Conservation (phyloP, 1,140 invertebrate genomes). For the Galleria mellonella region DNA sequence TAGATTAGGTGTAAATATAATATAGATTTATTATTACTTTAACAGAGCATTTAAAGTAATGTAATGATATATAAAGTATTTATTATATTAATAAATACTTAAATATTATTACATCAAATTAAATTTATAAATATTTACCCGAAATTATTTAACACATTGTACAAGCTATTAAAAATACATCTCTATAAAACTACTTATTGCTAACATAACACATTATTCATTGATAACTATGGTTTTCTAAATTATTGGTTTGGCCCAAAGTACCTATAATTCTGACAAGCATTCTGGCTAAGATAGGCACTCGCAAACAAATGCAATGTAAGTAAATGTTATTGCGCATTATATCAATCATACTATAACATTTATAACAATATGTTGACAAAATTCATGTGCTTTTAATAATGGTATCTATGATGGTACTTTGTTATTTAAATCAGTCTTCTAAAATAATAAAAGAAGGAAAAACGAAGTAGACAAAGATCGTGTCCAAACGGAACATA, state of each 20-base stretch:
- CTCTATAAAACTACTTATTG: conserved; percentile 26
- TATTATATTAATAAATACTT: too few relatives aligned
- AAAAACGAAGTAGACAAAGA: background rate
- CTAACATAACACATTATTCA: conserved; percentile 25
- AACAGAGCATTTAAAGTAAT: too few relatives aligned
- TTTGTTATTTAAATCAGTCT: conserved; percentile 19
- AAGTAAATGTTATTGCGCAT: background rate
- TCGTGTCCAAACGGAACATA: background rate
- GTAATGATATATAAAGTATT: too few relatives aligned
- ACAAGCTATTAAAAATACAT: conserved; percentile 17
- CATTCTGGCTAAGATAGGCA: conserved; percentile 23
- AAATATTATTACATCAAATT: too few relatives aligned
- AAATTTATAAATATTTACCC: too few relatives aligned
- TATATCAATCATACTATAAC: too few relatives aligned
- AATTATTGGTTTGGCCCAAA: conserved; percentile 5
- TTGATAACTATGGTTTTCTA: conserved; percentile 13
- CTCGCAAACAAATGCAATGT: conserved; percentile 15
- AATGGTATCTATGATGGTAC: conserved; percentile 5
- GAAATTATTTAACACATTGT: conserved; percentile 2
- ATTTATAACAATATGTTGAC: conserved; percentile 6
- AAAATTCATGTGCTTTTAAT: conserved; percentile 35
- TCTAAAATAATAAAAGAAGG: conserved; percentile 8
- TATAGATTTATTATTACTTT: too few relatives aligned
- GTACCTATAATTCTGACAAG: conserved; percentile 9
- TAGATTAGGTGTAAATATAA: too few relatives aligned